Evolutionary conservation across 2,888 invertebrate genomes (phyloP).

Genomic region (Xestia rhomboidea): DNA sequence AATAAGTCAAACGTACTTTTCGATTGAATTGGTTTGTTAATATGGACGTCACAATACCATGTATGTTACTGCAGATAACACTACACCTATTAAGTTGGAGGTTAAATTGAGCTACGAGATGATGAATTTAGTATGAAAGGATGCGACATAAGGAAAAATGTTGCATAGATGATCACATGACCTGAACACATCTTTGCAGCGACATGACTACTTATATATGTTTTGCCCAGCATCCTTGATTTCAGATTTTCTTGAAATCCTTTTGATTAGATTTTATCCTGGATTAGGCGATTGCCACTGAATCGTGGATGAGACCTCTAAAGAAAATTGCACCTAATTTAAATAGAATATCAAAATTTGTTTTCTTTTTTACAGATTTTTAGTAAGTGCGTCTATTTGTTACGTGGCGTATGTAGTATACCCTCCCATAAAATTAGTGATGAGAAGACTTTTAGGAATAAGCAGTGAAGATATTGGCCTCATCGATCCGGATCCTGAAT

Average conservation of each 20-base stretch:
- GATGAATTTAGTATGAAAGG: background rate
- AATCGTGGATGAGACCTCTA: background rate
- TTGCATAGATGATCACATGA: background rate
- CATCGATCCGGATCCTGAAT: background rate
- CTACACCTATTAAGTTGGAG: background rate
- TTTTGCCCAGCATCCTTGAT: background rate
- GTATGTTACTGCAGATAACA: background rate
- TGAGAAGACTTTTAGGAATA: constrained; percentile 12
- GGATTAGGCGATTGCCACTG: background rate
- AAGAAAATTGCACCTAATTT: background rate
- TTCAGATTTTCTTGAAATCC: background rate
- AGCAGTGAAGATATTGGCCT: constrained; percentile 6
- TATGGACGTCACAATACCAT: background rate
- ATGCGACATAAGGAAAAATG: background rate
- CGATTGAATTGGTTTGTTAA: background rate
- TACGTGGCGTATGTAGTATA: constrained; percentile 71
- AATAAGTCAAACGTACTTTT: background rate
- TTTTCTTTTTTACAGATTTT: constrained; percentile 67
- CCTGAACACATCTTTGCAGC: background rate
- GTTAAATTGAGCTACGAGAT: constrained; percentile 1
- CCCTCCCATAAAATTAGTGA: constrained; percentile 43
- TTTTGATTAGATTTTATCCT: background rate
- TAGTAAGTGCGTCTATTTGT: constrained; percentile 70
- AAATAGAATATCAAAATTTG: background rate
- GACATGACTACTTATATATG: background rate